Evolutionary conservation across 1,140 invertebrate genomes (phyloP).

Genomic region (Drosophila tropicalis): DNA sequence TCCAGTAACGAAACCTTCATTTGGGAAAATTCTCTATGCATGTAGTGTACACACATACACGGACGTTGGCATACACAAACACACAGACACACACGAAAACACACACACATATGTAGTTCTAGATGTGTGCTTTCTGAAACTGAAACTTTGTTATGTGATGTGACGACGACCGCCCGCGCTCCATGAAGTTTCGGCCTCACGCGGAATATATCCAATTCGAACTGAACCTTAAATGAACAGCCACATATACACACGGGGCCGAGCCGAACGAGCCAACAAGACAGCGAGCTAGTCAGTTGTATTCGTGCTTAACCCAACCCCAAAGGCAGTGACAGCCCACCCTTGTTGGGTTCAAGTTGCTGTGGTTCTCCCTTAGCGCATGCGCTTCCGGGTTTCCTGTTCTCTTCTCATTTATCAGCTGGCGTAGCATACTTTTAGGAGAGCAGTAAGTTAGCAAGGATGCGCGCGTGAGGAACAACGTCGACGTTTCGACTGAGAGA

Average conservation of each 20-base stretch:
- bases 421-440: conserved; percentile 18
- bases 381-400: conserved; percentile 8
- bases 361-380: neutral
- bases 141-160: conserved; percentile 57
- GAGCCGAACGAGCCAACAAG: conserved; percentile 10
- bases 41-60: conserved; percentile 26
- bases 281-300: conserved; percentile 13
- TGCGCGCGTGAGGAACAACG: conserved; percentile 2
- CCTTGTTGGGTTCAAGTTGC: neutral
- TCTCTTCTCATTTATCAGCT: conserved; percentile 14
- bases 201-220: conserved; percentile 63
- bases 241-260: conserved; percentile 47
- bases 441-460: conserved; percentile 5
- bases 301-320: conserved; percentile 17
- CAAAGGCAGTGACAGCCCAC: conserved; percentile 1
- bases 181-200: conserved; percentile 56
- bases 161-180: conserved; percentile 38
- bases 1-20: conserved; percentile 34
- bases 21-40: conserved; percentile 50
- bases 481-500: neutral
- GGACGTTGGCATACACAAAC: conserved; percentile 15
- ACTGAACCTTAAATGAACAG: conserved; percentile 61
- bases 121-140: conserved; percentile 43
- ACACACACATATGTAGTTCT: conserved; percentile 36
- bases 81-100: conserved; percentile 36